Base-by-base conservation (phyloP, 2,797 vertebrate genomes). In the Sebastiscus albofasciatus region DNA sequence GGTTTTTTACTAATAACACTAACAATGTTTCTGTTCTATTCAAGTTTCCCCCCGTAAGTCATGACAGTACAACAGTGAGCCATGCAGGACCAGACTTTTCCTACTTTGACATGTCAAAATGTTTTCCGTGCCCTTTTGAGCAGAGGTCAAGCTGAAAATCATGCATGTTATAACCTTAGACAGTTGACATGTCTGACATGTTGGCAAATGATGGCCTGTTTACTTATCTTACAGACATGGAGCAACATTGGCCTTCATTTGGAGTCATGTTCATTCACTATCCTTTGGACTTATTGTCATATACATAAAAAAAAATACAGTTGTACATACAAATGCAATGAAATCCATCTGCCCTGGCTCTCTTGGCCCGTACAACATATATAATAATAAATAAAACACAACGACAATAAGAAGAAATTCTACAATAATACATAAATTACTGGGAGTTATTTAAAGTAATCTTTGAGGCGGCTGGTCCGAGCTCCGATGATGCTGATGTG, bases 1-100 rank as follows among this genome's bases (percentile, higher is more conserved):
- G 14, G 8, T 22, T 79, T 69, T 31, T 69, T 62, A 24, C 29
- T 58, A 58, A 56, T 64, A 67, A 49, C 27, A 77, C 67, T 65
- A 33, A 46, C 9, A 2, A 16, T 58, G 14, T 58, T 36, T 46
- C 42, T 46, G 42, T 46, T 46, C 42, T 46, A 46, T 46, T 46
- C 42, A 46, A 46, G 39, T 42, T 42, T 18, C 39, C 39, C 39
- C 39, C 39, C 39, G 39, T 42, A 42, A 1, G 39, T 16, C 14
- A 42, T 42, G 39, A 1, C 39, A 42, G 42, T 46, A 46, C 16
- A 7, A 46, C 42, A 20, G 42, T 46, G 42, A 46, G 42, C 42
- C 42, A 46, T 20, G 42, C 42, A 46, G 16, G 16, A 46, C 16
- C 42, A 46, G 42, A 46, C 42, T 20, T 46, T 46, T 46, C 16